These are phyloP conservation scores for Cherax destructor DNA, from an alignment of 1,140 invertebrate species.

Conservation along the genomic window DNA sequence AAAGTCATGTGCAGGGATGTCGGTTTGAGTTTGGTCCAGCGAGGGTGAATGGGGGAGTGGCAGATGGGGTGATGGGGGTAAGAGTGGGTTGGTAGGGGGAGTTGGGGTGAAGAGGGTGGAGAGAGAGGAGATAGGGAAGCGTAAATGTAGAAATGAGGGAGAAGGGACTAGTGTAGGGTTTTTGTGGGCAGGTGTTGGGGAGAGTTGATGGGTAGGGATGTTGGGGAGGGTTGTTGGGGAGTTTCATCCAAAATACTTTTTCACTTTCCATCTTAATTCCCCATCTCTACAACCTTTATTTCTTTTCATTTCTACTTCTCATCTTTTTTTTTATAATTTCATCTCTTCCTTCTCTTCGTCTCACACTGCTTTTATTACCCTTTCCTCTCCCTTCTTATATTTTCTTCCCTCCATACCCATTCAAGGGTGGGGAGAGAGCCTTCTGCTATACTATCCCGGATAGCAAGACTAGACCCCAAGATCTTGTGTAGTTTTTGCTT, in stretches of 20 bases:
- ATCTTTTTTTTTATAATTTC: too few species aligned
- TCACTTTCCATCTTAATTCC: neutral
- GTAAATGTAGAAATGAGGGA: neutral
- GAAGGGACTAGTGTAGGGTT: neutral
- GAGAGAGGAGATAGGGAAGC: neutral
- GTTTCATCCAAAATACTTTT: too few species aligned
- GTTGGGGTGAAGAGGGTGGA: neutral
- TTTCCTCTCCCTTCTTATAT: too few species aligned
- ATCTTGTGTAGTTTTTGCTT: too few species aligned
- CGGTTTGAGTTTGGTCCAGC: conserved; percentile 40
- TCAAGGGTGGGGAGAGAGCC: too few species aligned
- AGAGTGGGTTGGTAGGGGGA: neutral
- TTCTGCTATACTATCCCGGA: too few species aligned
- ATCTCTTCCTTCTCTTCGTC: too few species aligned
- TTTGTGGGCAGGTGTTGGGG: neutral
- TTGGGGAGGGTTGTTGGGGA: neutral
- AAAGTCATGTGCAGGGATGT: conserved; percentile 63
- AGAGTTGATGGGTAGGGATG: neutral
- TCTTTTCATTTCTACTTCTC: too few species aligned
- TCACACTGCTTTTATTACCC: too few species aligned
- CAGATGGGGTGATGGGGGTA: neutral
- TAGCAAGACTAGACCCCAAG: too few species aligned
- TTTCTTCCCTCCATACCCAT: too few species aligned
- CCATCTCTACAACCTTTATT: too few species aligned
- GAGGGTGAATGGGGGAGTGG: conserved; percentile 1